Conservation (phyloP, 2,888 invertebrate species). For the Drosophila nigricruria region DNA sequence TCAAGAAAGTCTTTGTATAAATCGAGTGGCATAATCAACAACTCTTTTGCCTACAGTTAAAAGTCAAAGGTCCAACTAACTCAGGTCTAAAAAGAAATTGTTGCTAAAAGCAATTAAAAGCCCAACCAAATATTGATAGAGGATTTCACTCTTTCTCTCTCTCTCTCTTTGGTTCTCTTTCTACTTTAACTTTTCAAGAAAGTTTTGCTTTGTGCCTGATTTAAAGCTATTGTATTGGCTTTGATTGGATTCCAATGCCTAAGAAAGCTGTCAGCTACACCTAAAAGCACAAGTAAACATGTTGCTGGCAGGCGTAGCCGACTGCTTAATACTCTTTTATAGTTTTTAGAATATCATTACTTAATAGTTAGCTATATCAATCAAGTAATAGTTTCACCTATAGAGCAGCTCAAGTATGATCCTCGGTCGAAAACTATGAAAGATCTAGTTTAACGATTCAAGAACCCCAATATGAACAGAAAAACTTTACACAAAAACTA, state of each 20-base stretch:
- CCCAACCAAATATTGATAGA: slow-evolving; percentile 55
- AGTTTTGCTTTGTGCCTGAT: slow-evolving; percentile 18
- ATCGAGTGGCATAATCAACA: slow-evolving; percentile 22
- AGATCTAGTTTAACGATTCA: no score
- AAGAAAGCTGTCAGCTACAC: slow-evolving; percentile 25
- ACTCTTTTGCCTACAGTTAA: slow-evolving; percentile 3
- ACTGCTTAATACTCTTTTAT: not conserved
- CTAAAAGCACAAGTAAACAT: slow-evolving; percentile 2
- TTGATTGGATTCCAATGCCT: slow-evolving; percentile 11
- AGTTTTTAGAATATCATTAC: not conserved
- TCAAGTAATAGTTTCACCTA: no score
- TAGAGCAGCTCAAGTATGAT: no score
- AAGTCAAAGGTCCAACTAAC: slow-evolving; percentile 44
- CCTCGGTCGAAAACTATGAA: no score
- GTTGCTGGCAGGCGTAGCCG: not conserved
- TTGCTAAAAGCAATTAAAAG: slow-evolving; percentile 67
- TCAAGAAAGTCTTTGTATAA: slow-evolving; percentile 11
- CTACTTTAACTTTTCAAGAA: not conserved
- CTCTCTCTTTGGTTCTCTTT: not conserved
- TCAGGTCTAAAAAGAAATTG: slow-evolving; percentile 25
- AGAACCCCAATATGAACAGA: no score
- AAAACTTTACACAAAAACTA: not conserved
- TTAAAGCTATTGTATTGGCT: slow-evolving; percentile 44
- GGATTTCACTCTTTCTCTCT: not conserved
- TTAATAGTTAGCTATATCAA: no score